phyloP scores from a whole-genome alignment of 2,113 vertebrate species.

The Sinosuthora webbiana region DNA sequence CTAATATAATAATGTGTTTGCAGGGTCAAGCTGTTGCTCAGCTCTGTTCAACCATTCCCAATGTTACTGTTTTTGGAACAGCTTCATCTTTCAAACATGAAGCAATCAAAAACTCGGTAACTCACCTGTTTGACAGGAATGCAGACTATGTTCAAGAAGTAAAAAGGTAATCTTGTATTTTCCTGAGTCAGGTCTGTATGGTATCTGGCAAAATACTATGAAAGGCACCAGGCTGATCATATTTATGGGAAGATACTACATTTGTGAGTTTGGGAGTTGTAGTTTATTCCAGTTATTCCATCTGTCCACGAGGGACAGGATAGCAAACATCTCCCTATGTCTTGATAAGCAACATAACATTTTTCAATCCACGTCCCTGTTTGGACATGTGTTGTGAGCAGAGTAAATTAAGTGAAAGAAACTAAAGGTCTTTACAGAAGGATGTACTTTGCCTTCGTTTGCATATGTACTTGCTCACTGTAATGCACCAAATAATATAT shows the following conservation, averaged over 20 bases:
- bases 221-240: neutral
- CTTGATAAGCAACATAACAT: neutral
- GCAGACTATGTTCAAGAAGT: slow-evolving; percentile 95
- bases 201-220: neutral
- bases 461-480: neutral
- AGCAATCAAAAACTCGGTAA: slow-evolving; percentile 91
- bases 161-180: slow-evolving; percentile 84
- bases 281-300: neutral
- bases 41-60: slow-evolving; percentile 91
- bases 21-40: slow-evolving; percentile 98
- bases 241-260: neutral
- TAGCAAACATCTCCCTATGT: neutral
- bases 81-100: slow-evolving; percentile 95
- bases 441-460: neutral
- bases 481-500: neutral
- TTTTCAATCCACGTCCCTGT: neutral
- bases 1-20: slow-evolving; percentile 32
- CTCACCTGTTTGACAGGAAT: slow-evolving; percentile 95
- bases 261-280: neutral
- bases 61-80: slow-evolving; percentile 91
- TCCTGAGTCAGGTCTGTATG: neutral
- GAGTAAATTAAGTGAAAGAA: neutral
- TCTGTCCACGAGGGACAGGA: neutral
- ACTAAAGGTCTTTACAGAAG: neutral
- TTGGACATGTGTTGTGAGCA: neutral